These are phyloP conservation scores for Xanthostigma xanthostigma DNA, from an alignment of 2,888 invertebrate species.

Conservation along the genomic window DNA sequence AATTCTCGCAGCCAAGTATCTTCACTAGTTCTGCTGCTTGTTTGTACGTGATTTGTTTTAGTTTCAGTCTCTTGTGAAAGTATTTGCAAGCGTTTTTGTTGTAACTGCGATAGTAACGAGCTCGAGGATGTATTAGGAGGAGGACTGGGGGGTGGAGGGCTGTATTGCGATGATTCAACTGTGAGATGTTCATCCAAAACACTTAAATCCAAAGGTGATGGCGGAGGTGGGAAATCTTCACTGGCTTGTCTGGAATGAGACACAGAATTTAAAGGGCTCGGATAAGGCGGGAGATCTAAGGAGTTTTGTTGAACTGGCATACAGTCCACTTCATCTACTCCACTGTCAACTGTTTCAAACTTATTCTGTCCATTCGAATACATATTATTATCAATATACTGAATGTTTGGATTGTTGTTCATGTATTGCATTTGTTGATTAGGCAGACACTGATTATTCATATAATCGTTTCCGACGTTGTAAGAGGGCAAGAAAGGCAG, in stretches of 20 bases:
- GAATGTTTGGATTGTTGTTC: constrained; percentile 19
- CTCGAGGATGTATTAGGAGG: constrained; percentile 21
- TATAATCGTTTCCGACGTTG: constrained; percentile 22
- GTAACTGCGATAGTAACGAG: constrained; percentile 42
- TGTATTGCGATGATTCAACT: constrained; percentile 12
- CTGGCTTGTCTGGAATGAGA: constrained; percentile 75
- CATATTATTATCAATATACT: constrained; percentile 28
- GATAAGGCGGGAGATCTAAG: constrained; percentile 62
- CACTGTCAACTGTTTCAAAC: constrained; percentile 44
- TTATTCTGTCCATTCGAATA: constrained; percentile 78
- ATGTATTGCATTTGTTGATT: constrained; percentile 4
- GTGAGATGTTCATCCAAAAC: constrained; percentile 41
- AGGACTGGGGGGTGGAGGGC: constrained; percentile 21
- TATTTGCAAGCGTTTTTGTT: constrained; percentile 47
- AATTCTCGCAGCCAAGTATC: constrained; percentile 64
- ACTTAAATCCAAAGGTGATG: constrained; percentile 57
- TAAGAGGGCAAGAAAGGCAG: constrained; percentile 44
- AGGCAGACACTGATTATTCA: constrained; percentile 3
- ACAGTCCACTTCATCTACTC: constrained; percentile 50
- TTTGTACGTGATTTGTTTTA: constrained; percentile 24
- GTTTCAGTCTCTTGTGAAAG: constrained; percentile 31
- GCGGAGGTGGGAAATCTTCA: constrained; percentile 84
- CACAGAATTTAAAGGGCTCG: constrained; percentile 59
- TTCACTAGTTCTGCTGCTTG: constrained; percentile 26
- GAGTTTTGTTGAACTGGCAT: constrained; percentile 32